phyloP scores from a whole-genome alignment of 1,140 invertebrate genomes.

The Calliopsis andreniformis region DNA sequence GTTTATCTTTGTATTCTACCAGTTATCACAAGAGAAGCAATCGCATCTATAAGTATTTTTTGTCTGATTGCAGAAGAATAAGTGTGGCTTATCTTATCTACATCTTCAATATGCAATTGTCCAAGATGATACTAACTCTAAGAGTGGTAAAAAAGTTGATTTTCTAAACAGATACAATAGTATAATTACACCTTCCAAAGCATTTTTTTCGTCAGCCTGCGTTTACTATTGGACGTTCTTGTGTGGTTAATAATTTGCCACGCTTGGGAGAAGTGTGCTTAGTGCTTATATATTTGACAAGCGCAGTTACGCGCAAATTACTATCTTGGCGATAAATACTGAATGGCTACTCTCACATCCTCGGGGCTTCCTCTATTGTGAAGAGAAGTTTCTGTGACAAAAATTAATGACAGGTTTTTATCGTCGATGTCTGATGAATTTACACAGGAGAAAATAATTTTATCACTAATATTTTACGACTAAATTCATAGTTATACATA shows the following conservation, averaged over 20 bases:
- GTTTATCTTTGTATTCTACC: background rate
- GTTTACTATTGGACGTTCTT: background rate
- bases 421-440: conserved; percentile 6
- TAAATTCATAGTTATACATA: no score
- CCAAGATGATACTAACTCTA: background rate
- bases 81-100: background rate
- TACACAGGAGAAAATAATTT: conserved; percentile 24
- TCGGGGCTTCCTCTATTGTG: background rate
- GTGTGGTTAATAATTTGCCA: conserved; percentile 11
- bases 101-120: background rate
- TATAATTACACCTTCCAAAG: conserved; percentile 33
- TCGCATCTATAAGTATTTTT: background rate
- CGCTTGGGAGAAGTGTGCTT: background rate
- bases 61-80: background rate
- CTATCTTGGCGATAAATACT: conserved; percentile 23
- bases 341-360: conserved; percentile 32
- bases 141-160: conserved; percentile 9
- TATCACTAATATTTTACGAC: no score
- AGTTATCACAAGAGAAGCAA: background rate
- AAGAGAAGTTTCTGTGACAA: conserved; percentile 2
- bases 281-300: background rate
- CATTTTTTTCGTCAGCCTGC: background rate
- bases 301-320: conserved; percentile 41
- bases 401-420: background rate
- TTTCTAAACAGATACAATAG: conserved; percentile 17